Conservation (phyloP, 2,113 vertebrate genomes). For the Odontesthes bonariensis region DNA sequence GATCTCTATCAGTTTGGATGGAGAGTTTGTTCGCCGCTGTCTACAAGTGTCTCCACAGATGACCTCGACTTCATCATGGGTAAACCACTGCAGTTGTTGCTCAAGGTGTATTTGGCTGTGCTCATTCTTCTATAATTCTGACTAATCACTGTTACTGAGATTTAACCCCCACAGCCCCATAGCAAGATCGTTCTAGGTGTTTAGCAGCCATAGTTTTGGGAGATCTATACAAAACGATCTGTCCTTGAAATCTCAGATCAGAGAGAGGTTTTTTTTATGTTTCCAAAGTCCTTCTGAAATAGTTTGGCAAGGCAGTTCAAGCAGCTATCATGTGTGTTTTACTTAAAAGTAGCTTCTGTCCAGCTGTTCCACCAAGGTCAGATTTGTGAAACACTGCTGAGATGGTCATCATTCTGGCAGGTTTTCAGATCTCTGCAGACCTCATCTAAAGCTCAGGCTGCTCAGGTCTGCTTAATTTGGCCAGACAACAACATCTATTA, state of each 20-base stretch:
- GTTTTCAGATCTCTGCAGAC: neutral
- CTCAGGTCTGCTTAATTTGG: neutral
- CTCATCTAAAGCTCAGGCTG: neutral
- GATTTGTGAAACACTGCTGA: neutral
- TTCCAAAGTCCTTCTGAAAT: neutral
- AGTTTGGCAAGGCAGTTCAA: neutral
- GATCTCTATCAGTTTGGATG: neutral
- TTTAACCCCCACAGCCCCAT: neutral
- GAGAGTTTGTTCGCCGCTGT: neutral
- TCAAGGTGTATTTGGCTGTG: neutral
- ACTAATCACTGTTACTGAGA: neutral
- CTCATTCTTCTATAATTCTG: neutral
- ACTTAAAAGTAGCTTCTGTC: neutral
- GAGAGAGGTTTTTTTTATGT: neutral
- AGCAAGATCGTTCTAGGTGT: neutral
- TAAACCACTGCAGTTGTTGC: neutral
- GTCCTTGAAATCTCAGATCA: neutral
- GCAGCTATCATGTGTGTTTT: neutral
- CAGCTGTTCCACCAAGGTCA: neutral
- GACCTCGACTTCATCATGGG: neutral
- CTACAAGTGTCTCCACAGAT: neutral
- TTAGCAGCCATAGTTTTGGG: neutral
- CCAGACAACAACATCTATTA: neutral
- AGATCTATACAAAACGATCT: neutral
- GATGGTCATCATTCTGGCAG: neutral